A percentile compares a stretch with the other conserved stretches of the same genome.
Conservation (phyloP, 2,797 vertebrate genomes). For the Astyanax mexicanus region DNA sequence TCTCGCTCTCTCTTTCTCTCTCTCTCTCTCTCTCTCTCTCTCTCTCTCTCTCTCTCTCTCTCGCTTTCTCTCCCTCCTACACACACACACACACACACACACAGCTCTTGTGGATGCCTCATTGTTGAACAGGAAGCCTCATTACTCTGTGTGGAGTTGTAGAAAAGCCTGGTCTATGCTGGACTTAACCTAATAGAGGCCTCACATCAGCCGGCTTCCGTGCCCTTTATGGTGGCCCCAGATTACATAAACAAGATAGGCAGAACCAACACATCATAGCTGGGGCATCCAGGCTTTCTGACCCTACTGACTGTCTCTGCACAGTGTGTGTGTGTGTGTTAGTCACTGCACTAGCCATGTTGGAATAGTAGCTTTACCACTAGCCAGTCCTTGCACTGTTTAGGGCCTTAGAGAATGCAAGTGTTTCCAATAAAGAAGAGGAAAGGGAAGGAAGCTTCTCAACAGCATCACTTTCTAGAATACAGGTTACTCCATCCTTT, state of each 20-base stretch:
- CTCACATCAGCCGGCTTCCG: constrained; percentile 65
- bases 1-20: too few species aligned
- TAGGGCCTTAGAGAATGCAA: constrained; percentile 53
- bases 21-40: constrained; percentile 11
- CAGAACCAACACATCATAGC: constrained; percentile 52
- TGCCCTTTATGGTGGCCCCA: constrained; percentile 62
- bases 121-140: constrained; percentile 76
- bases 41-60: constrained; percentile 40
- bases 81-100: constrained; percentile 32
- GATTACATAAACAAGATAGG: constrained; percentile 66
- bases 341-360: not conserved
- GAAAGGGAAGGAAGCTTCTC: constrained; percentile 36
- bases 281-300: constrained; percentile 6
- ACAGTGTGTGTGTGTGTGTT: not conserved
- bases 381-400: constrained; percentile 1
- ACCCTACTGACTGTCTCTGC: constrained; percentile 10
- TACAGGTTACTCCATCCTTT: too few species aligned
- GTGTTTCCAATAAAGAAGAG: constrained; percentile 60
- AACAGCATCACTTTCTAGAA: too few species aligned
- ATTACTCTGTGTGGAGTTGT: constrained; percentile 63
- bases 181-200: constrained; percentile 73
- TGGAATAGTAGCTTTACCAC: not conserved
- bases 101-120: constrained; percentile 65
- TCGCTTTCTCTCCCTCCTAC: constrained; percentile 3
- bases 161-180: constrained; percentile 67